Conservation (phyloP, 1,140 invertebrate genomes). For the Eueides isabella region DNA sequence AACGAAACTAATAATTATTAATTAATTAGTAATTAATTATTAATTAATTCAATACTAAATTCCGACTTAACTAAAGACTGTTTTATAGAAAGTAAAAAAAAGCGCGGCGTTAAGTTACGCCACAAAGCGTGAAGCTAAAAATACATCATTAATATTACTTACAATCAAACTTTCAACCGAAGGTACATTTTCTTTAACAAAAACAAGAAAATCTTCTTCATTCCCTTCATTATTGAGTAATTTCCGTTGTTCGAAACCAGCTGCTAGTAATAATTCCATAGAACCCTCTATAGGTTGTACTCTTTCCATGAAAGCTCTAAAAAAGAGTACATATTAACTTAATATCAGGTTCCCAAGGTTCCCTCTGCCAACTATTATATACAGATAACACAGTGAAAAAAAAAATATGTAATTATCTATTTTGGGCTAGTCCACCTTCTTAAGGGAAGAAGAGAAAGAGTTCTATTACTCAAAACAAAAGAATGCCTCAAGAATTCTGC, state of each 20-base stretch:
- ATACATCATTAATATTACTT: slow-evolving; percentile 35
- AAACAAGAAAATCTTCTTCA: slow-evolving; percentile 86
- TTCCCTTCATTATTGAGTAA: slow-evolving; percentile 80
- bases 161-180: slow-evolving; percentile 83
- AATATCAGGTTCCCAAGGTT: background rate
- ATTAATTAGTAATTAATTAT: too few relatives aligned
- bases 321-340: slow-evolving; percentile 25
- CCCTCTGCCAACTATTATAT: too few relatives aligned
- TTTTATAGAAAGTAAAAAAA: slow-evolving; percentile 61
- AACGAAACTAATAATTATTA: too few relatives aligned
- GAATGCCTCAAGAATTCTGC: too few relatives aligned
- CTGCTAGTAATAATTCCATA: slow-evolving; percentile 91
- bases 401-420: too few relatives aligned
- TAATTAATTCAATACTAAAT: too few relatives aligned
- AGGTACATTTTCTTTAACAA: slow-evolving; percentile 82
- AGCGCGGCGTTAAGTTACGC: background rate
- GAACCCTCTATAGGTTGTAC: slow-evolving; percentile 91
- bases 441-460: too few relatives aligned
- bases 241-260: slow-evolving; percentile 88
- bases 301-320: slow-evolving; percentile 86
- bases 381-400: too few relatives aligned
- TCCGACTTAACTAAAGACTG: too few relatives aligned
- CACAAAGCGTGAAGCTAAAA: background rate
- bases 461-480: too few relatives aligned
- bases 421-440: too few relatives aligned